phyloP scores from a whole-genome alignment of 2,797 vertebrate genomes.

The Ctenopoma kingsleyae region DNA sequence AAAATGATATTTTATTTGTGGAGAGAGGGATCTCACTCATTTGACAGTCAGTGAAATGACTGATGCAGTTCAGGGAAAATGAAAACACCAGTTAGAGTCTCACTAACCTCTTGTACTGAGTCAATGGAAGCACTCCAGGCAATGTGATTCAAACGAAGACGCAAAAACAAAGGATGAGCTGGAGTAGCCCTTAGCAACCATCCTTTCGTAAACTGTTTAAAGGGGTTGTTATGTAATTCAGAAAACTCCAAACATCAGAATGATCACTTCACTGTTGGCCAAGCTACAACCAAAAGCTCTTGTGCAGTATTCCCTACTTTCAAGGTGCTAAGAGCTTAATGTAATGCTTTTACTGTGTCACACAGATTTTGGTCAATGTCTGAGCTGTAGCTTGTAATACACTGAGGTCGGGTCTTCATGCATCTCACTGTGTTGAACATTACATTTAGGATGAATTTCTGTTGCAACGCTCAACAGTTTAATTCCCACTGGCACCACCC shows the following conservation, averaged over 20 bases:
- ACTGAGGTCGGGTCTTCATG: neutral
- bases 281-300: constrained; percentile 7
- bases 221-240: constrained; percentile 38
- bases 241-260: constrained; percentile 17
- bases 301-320: neutral
- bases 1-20: neutral
- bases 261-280: constrained; percentile 7
- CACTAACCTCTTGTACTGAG: constrained; percentile 16
- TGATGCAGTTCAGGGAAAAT: constrained; percentile 6
- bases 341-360: constrained; percentile 15
- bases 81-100: constrained; percentile 18
- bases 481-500: constrained; percentile 28
- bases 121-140: constrained; percentile 19
- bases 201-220: constrained; percentile 20
- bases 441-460: constrained; percentile 31
- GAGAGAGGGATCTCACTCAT: neutral
- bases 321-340: constrained; percentile 16
- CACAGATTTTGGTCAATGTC: neutral
- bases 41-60: neutral
- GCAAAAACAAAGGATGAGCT: constrained; percentile 46
- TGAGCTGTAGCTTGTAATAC: constrained; percentile 1
- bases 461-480: constrained; percentile 29
- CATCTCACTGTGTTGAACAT: constrained; percentile 19
- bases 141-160: constrained; percentile 48
- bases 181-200: constrained; percentile 30